Evolutionary conservation across 2,113 vertebrate genomes (phyloP).

Genomic region (Oxyruncus cristatus): DNA sequence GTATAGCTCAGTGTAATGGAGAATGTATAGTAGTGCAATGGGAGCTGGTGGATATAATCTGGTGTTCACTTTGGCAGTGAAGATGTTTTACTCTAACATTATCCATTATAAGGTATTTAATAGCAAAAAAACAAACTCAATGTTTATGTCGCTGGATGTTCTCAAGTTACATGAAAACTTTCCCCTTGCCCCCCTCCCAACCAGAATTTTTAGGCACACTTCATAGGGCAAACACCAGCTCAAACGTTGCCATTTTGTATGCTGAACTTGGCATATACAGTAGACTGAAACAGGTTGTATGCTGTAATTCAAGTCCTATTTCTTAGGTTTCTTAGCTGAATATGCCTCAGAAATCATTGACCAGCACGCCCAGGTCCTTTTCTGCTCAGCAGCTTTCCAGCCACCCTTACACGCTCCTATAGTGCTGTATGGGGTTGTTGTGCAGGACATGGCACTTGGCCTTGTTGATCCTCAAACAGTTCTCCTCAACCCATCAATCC

Average conservation of each 20-base stretch:
- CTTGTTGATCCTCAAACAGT: neutral
- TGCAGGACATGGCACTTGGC: neutral
- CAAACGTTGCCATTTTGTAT: neutral
- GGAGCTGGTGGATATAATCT: neutral
- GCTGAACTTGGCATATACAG: neutral
- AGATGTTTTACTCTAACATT: neutral
- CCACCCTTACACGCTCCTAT: neutral
- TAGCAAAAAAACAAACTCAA: neutral
- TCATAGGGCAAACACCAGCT: neutral
- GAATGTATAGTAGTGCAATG: no score
- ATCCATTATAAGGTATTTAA: neutral
- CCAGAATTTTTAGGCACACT: neutral
- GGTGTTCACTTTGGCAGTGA: neutral
- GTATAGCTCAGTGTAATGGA: fast-evolving
- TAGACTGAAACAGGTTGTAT: neutral
- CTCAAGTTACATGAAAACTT: neutral
- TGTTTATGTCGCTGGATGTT: neutral
- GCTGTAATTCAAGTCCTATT: neutral
- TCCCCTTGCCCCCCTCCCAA: neutral
- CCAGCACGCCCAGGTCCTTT: neutral
- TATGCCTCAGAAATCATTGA: neutral
- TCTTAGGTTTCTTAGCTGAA: neutral
- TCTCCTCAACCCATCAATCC: neutral
- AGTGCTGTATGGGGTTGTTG: neutral
- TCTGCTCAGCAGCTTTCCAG: neutral